phyloP scores from a whole-genome alignment of 2,113 vertebrate species.

The Epinephelus lanceolatus region DNA sequence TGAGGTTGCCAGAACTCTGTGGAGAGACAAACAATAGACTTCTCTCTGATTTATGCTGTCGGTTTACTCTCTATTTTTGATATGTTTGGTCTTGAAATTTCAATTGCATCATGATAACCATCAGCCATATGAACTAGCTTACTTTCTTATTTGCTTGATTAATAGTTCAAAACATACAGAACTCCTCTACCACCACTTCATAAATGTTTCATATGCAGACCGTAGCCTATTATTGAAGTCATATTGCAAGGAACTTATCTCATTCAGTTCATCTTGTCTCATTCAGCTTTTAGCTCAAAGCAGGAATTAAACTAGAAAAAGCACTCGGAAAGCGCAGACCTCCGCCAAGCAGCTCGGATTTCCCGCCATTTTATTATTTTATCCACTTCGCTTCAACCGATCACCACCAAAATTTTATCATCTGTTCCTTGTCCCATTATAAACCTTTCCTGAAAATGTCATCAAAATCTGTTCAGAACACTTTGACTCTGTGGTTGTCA shows the following conservation, averaged over 20 bases:
- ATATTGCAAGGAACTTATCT: background rate
- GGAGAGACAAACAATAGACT: slow-evolving; percentile 43
- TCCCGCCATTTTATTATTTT: no score
- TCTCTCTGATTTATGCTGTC: slow-evolving; percentile 9
- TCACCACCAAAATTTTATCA: no score
- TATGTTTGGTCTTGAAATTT: background rate
- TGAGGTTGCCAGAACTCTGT: slow-evolving; percentile 44
- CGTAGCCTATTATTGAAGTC: background rate
- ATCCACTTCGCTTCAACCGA: no score
- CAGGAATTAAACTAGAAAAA: background rate
- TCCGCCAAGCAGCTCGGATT: no score
- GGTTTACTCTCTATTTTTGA: background rate
- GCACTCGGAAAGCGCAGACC: no score
- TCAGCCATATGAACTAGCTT: background rate
- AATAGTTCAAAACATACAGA: background rate
- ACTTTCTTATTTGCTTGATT: background rate
- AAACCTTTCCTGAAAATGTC: no score
- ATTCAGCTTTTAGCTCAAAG: background rate
- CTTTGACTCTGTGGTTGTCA: no score
- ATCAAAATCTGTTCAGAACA: no score
- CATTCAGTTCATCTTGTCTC: background rate
- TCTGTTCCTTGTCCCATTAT: no score
- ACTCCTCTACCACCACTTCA: background rate
- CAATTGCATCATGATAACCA: background rate
- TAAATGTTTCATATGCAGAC: background rate